Evolutionary conservation across 2,888 invertebrate species (phyloP), one percentile per base, ranked within the genome.

Genomic region (Aplocera efformata): DNA sequence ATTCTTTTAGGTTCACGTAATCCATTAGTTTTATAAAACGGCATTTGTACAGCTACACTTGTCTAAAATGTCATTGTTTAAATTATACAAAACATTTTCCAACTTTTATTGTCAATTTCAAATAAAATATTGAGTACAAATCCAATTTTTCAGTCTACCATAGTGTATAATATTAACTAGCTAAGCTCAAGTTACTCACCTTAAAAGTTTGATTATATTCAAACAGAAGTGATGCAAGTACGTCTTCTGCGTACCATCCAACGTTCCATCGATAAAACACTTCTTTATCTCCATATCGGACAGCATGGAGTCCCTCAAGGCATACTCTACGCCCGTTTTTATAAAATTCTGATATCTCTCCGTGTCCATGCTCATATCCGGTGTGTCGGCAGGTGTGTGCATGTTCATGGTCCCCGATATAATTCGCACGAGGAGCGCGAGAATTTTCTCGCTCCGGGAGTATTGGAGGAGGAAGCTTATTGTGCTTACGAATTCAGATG

Each of bases 341-440:
- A 88, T 64, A 21, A 75, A 72, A 35, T 67, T 67, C 53, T 85
- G 79, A 40, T 80, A 84, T 45, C 80, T 61, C 3, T 88, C 88
- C 0, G 79, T 76, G 35, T 88, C 81, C 56, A 72, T 66, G 22
- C 56, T 67, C 1, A 82, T 50, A 31, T 88, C 86, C 0, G 68
- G 60, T 0, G 69, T 58, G 7, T 88, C 88, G 6, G 56, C 68
- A 0, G 88, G 84, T 0, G 73, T 70, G 48, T 88, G 84, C 81
- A 88, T 82, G 0, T 69, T 64, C n/a, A 83, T 74, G 1, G 92
- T 92, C n/a, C 91, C 91, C 0, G 90, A 88, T 33, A 93, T 81
- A 9, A 93, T 89, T 7, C 91, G 85, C 0, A 93, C 89, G 8
- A 93, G 60, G 0, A 92, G 79, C 0, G 91, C 91, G 20, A 93